Evolutionary conservation across 2,797 vertebrate species (phyloP).

Genomic region (Tragopan temminckii): DNA sequence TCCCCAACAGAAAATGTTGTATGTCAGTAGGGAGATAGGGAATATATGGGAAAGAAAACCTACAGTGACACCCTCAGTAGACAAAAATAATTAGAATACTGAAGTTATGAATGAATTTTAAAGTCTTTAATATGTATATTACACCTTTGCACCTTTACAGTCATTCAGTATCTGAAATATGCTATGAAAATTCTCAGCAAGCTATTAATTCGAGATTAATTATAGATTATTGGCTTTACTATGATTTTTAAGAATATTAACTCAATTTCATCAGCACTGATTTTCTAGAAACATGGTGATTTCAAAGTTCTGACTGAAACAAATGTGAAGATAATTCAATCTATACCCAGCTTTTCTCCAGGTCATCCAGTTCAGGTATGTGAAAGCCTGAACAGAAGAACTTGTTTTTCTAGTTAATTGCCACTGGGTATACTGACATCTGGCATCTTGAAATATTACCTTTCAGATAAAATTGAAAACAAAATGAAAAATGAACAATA

Average conservation of each 20-base stretch:
- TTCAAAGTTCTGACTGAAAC: neutral
- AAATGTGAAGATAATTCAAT: neutral
- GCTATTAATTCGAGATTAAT: neutral
- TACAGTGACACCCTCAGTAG: neutral
- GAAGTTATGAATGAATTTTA: neutral
- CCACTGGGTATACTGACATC: neutral
- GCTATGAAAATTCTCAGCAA: neutral
- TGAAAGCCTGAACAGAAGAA: neutral
- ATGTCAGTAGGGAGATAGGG: neutral
- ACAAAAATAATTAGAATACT: neutral
- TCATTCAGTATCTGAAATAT: neutral
- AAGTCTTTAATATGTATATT: neutral
- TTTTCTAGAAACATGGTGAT: neutral
- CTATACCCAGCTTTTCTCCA: neutral
- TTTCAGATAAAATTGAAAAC: slow-evolving; percentile 29
- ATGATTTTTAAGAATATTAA: neutral
- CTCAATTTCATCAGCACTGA: neutral
- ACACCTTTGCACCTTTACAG: neutral
- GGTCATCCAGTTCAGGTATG: neutral
- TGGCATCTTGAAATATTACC: slow-evolving; percentile 10
- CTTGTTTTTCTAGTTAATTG: slow-evolving; percentile 30
- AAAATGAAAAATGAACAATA: slow-evolving; percentile 18
- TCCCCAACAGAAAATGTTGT: neutral
- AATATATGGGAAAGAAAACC: rapidly evolving
- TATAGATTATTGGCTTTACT: neutral